These are phyloP conservation scores for Ceratitis capitata DNA, from an alignment of 1,140 invertebrate species.

Conservation along the genomic window DNA sequence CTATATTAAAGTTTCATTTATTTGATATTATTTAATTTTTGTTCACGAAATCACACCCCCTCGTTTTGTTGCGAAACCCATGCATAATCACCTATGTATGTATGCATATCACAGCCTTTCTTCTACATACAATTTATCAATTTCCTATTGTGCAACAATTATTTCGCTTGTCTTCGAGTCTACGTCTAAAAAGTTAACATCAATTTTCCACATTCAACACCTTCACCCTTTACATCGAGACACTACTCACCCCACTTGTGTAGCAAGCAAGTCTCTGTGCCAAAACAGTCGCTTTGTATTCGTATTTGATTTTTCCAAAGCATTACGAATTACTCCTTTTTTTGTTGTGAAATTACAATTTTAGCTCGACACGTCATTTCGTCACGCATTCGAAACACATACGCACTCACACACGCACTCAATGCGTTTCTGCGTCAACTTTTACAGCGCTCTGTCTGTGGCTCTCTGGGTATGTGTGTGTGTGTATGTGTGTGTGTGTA, in stretches of 20 bases:
- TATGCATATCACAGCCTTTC: neutral
- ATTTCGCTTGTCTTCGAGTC: neutral
- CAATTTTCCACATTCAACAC: slow-evolving; percentile 24
- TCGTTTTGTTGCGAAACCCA: no score
- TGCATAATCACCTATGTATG: neutral
- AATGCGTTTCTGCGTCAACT: neutral
- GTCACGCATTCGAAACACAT: neutral
- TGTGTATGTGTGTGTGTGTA: no score
- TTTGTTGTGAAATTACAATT: slow-evolving; percentile 25
- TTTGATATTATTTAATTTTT: no score
- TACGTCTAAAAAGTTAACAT: slow-evolving; percentile 15
- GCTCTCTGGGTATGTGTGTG: no score
- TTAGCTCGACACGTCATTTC: slow-evolving; percentile 28
- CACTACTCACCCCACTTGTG: neutral
- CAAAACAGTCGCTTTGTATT: neutral
- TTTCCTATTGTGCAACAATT: slow-evolving; percentile 34
- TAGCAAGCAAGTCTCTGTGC: neutral
- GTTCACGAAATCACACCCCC: no score
- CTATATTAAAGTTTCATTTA: no score
- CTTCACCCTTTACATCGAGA: neutral
- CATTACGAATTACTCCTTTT: neutral
- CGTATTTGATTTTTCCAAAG: slow-evolving; percentile 26
- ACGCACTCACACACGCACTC: neutral
- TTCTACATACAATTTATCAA: neutral
- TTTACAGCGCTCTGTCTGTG: neutral